Base-by-base conservation (phyloP, 2,888 invertebrate species). In the Plebejus anna region DNA sequence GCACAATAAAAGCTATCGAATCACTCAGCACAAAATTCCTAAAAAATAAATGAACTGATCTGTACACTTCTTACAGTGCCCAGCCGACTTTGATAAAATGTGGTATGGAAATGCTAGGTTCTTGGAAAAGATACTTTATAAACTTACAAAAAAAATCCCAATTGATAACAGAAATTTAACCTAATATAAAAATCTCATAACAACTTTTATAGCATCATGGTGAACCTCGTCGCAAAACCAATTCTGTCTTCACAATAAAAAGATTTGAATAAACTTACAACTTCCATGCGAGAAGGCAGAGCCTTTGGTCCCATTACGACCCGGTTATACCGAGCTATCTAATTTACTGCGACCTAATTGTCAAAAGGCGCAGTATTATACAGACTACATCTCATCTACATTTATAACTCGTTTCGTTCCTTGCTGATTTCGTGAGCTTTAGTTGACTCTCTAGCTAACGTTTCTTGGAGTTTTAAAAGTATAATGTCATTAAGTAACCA, bases 321-420 rank as follows among this genome's bases (percentile, higher is more conserved):
- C 16, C 38, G n/a, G 61, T 61, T 66, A 66, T 61, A 75, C 75
- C 22, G 61, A 75, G 47, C 42, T 75, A 66, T 75, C 75, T 75
- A 75, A 75, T 75, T 66, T 66, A 66, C 47, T 36, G 66, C 32
- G 32, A 66, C 66, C 32, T 66, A 66, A 66, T 66, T 66, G 66
- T 66, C 66, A 28, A 61, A 66, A 32, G 61, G 13, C 61, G 11
- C 13, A 16, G 13, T 36, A 61, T 61, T 32, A 66, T 66, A 32
- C 16, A 6, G 66, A 32, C 4, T 66, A 32, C 66, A 28, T 5
- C 32, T 66, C 66, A 32, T 66, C 66, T 66, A 66, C 66, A 66
- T 66, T 66, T 32, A 36, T 16, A 66, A 32, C 13, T 13, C 32
- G 11, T 61, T 61, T 66, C 32, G 11, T 66, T 36, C 28, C 32